Conservation (phyloP, 2,888 invertebrate species). For the Leucoptera coffeella region DNA sequence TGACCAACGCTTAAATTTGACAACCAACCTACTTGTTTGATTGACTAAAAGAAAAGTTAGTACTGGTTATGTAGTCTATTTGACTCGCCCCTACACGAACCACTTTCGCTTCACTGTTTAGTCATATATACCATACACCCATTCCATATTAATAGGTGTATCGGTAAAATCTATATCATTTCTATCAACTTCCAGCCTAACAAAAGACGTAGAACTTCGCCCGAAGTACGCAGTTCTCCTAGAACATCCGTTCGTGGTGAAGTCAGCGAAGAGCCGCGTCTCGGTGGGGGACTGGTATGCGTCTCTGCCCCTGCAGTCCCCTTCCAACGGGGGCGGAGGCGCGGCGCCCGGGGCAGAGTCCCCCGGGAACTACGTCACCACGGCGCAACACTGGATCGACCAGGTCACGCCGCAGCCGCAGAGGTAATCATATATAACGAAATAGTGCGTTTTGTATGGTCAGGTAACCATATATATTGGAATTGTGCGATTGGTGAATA, state of each 20-base stretch:
- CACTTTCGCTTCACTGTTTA: too few relatives aligned
- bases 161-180: too few relatives aligned
- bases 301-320: slow-evolving; percentile 23
- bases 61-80: too few relatives aligned
- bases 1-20: too few relatives aligned
- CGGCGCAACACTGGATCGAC: slow-evolving; percentile 30
- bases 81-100: too few relatives aligned
- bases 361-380: slow-evolving; percentile 3
- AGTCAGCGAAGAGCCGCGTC: slow-evolving; percentile 63
- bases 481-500: too few relatives aligned
- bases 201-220: slow-evolving; percentile 87
- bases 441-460: too few relatives aligned
- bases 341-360: background rate
- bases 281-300: slow-evolving; percentile 84
- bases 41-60: too few relatives aligned
- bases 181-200: slow-evolving; percentile 79
- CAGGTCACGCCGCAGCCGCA: slow-evolving; percentile 35
- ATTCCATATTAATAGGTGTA: too few relatives aligned
- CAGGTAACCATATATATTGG: too few relatives aligned
- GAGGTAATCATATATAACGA: slow-evolving; percentile 17
- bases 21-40: too few relatives aligned
- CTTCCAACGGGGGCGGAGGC: slow-evolving; percentile 29
- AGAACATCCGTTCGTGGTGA: slow-evolving; percentile 81
- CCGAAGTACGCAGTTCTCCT: slow-evolving; percentile 91
- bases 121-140: too few relatives aligned